Evolutionary conservation across 2,888 invertebrate species (phyloP), one percentile per base, ranked within the genome.

Genomic region (Cheilosia vulpina): DNA sequence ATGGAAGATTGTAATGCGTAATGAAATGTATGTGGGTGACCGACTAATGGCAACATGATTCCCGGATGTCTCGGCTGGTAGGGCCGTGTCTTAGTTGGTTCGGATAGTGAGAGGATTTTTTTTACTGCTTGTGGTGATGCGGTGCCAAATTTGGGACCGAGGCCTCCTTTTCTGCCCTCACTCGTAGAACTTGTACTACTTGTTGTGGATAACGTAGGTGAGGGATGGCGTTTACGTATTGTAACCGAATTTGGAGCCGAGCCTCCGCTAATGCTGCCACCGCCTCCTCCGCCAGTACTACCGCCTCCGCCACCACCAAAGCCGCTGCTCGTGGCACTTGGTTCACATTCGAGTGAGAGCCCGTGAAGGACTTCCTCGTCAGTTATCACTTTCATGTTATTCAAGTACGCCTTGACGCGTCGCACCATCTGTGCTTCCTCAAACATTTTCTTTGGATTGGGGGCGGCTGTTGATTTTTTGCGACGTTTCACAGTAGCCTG

Each of bases 401-500:
- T 96, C 80, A 99, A 94, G 93, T 99, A 99, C 2, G 99, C 97
- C 92, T 99, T 98, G 5, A 99, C 99, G 75, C 98, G 94, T 38
- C 99, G 94, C 73, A 98, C 98, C 99, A 99, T 99, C 93, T 99
- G 98, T 38, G 99, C 98, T 93, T 99, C 98, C 92, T 99, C 99
- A 92, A 98, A 99, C 98, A 99, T 98, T 92, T 98, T 98, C 93
- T 98, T 98, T 66, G 98, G 97, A 93, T 99, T 98, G 1, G 97
- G 97, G 4, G 97, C 96, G 34, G 97, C 96, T 38, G 96, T 95
- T 0, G 98, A 96, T 91, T 98, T 97, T 92, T 98, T 97, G 88
- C 98, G 94, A 88, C 97, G 93, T 90, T 98, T 98, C 0, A 98
- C 97, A 2, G 97, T 98, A 0, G 97, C 96, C 89, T 96, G 96